Evolutionary conservation across 2,888 invertebrate genomes (phyloP).

Genomic region (Notocelia uddmanniana): DNA sequence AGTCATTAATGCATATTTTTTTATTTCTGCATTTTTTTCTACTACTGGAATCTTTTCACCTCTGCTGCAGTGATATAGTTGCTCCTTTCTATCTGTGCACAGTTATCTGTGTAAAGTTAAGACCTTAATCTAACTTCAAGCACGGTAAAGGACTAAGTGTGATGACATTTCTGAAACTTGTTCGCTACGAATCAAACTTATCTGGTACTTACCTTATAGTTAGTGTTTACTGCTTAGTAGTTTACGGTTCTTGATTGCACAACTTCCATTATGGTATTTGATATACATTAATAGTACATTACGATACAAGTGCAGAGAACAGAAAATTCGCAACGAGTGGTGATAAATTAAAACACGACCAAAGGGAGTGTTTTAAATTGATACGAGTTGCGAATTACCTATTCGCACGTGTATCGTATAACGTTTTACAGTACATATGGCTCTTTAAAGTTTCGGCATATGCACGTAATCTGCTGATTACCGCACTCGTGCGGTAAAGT

Average conservation of each 20-base stretch:
- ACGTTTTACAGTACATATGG: no score
- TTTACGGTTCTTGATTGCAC: not conserved
- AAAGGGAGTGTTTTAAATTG: no score
- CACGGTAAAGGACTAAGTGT: constrained; percentile 35
- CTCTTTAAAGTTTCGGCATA: no score
- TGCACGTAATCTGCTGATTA: no score
- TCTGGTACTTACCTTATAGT: not conserved
- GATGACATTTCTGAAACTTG: constrained; percentile 43
- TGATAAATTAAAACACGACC: no score
- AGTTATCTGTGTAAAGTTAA: constrained; percentile 17
- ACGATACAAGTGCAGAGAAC: no score
- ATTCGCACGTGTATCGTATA: no score
- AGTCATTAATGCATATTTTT: no score
- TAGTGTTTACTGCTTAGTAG: not conserved
- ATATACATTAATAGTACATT: no score
- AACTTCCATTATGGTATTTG: not conserved
- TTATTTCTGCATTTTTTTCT: not conserved
- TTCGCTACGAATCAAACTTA: constrained; percentile 17
- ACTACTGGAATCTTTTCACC: not conserved
- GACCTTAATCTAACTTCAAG: constrained; percentile 39
- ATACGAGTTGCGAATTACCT: no score
- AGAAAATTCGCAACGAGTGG: no score
- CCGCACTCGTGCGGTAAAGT: no score
- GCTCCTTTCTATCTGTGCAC: not conserved
- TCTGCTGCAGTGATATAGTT: not conserved